Evolutionary conservation across 2,113 vertebrate species (phyloP), one percentile per base, ranked within the genome.

Genomic region (Rhipidura dahli): DNA sequence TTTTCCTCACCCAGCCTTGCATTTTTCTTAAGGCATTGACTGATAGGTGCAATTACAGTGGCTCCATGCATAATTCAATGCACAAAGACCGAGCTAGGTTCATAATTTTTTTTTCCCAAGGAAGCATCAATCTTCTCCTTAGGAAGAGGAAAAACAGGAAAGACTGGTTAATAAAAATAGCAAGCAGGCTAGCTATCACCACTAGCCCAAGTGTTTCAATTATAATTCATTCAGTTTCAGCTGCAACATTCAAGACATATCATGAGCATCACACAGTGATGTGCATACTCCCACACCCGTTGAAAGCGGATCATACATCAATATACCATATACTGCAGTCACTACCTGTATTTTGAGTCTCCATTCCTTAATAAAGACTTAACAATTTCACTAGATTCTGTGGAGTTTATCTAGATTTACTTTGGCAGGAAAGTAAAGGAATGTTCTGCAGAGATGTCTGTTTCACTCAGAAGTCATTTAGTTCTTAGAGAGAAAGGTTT

Each of bases 51-150:
- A 94, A 91, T 97, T 97, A 93, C 2, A 0, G 84, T 82, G 71
- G 19, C 65, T 94, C 49, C 77, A 95, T 96, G 81, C 81, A 95
- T 95, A 96, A 97, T 97, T 93, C 95, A 93, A 35, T 2, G 4
- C 65, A 72, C 75, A 89, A 87, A 88, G 65, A 76, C 66, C 14
- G 0, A 61, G n/a, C 42, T 21, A 53, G 14, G 13, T 89, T 95
- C 80, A 11, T 93, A 63, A 45, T 44, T 54, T 88, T 64, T 79
- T 82, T 87, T 90, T 50, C 17, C 45, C 53, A 61, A 75, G 30
- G 44, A 94, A 92, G 18, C 81, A 95, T 96, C 89, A 89, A 89
- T 94, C 87, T 94, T 87, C 77, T 90, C 60, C 40, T 89, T 85
- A 82, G 81, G 63, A 91, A 85, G 45, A 87, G 20, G 75, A 88